phyloP scores from a whole-genome alignment of 2,888 invertebrate species.

The Rapana venosa region DNA sequence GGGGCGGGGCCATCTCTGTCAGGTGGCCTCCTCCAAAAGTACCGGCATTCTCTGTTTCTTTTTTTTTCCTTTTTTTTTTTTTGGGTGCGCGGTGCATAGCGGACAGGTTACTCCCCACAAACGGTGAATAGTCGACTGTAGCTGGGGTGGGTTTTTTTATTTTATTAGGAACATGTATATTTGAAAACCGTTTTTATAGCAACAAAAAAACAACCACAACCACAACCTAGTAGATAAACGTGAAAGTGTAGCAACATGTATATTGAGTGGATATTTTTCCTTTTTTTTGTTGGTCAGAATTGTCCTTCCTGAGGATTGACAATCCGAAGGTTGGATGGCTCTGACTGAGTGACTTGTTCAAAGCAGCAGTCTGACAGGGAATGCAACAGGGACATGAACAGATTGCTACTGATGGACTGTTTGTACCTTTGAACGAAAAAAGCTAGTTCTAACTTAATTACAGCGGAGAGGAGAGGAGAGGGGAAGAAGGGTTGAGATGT shows the following conservation, averaged over 20 bases:
- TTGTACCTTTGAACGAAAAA: not conserved
- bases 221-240: not conserved
- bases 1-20: not conserved
- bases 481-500: not conserved
- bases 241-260: not conserved
- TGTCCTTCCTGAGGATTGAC: too few species aligned
- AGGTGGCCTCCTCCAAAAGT: not conserved
- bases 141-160: too few species aligned
- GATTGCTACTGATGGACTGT: not conserved
- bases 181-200: not conserved
- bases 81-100: not conserved
- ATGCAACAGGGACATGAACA: not conserved
- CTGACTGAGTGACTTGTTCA: not conserved
- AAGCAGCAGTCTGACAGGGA: not conserved
- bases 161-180: conserved; percentile 3
- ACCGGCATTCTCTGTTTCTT: not conserved
- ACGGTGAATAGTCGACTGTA: conserved; percentile 12
- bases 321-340: too few species aligned
- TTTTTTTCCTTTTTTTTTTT: not conserved
- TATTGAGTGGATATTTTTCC: conserved; percentile 10
- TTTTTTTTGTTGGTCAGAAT: too few species aligned
- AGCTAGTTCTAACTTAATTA: not conserved
- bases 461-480: not conserved
- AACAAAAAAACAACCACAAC: not conserved
- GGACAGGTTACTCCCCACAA: not conserved